Base-by-base conservation (phyloP, 2,888 invertebrate species). In the Balanococcus diminutus region DNA sequence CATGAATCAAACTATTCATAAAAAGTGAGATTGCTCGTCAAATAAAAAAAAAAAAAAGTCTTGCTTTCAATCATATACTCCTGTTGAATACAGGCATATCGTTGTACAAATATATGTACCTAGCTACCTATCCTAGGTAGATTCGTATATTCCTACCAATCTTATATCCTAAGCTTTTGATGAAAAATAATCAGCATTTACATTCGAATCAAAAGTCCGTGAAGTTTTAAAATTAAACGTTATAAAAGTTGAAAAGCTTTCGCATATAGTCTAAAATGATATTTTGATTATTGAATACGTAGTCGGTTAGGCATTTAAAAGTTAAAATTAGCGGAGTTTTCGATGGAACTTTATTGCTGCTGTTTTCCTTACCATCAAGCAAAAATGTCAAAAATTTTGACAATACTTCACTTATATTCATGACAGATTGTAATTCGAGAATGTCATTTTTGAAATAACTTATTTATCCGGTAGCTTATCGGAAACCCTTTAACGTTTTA, bases 401-500 rank as follows among this genome's bases (percentile, higher is more conserved):
- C 75, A 79, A 79, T 79, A 79, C 75, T 79, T 36, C 19, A 36
- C 75, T 79, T 79, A 32, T 79, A 36, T 79, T 79, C 75, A 25
- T 79, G 75, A 79, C 75, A 79, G 75, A 79, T 79, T 79, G 75
- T 79, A 79, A 79, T 79, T 79, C 36, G 75, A 79, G 75, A 36
- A 79, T 67, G 75, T 79, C 75, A 79, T 79, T 79, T 79, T 79
- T 31, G 75, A 36, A 79, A 79, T 79, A 79, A 79, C 75, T 79
- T 79, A 79, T 79, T 79, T 79, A 79, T 79, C 75, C 75, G 75
- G 36, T 36, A 28, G 75, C 75, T 79, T 79, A 79, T 79, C 75
- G 75, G 75, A 79, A 79, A 79, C 36, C 75, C 75, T 79, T 79
- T 36, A 79, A 36, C 75, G 75, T 79, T 79, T 8, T 56, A 36